phyloP scores from a whole-genome alignment of 2,113 vertebrate genomes.

The Corythaeola cristata region DNA sequence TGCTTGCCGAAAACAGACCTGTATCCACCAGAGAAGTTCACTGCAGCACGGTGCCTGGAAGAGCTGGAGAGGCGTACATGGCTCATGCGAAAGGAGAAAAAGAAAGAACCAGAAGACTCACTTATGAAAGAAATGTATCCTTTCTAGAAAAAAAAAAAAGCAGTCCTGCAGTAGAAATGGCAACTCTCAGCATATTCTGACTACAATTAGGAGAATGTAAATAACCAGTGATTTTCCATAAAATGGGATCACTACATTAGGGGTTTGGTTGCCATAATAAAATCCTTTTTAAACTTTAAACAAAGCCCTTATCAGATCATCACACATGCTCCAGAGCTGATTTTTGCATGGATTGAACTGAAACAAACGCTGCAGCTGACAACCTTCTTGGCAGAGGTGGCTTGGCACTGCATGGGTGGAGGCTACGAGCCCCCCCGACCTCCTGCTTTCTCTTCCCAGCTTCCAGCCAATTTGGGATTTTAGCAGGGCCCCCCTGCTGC shows the following conservation, averaged over 20 bases:
- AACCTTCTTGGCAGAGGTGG: not conserved
- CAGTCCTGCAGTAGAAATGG: not conserved
- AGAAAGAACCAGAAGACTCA: not conserved
- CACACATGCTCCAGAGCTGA: not conserved
- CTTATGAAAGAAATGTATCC: not conserved
- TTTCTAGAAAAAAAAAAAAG: not conserved
- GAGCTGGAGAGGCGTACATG: not conserved
- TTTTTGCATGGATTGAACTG: not conserved
- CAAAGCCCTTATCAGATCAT: not conserved
- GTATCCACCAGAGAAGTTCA: not conserved
- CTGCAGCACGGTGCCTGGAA: not conserved
- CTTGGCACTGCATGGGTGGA: not conserved
- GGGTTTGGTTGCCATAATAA: not conserved
- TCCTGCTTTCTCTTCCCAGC: not conserved
- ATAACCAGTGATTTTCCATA: not conserved
- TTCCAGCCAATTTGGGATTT: not conserved
- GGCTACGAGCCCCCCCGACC: rapidly evolving
- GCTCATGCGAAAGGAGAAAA: not conserved
- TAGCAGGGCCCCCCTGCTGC: not conserved
- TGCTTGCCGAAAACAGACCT: not conserved
- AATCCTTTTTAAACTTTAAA: not conserved
- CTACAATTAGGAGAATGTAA: not conserved
- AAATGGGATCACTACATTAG: not conserved
- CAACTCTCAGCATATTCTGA: not conserved
- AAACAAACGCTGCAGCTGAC: not conserved